Evolutionary conservation across 2,888 invertebrate species (phyloP).

Genomic region (Galerucella calmariensis): DNA sequence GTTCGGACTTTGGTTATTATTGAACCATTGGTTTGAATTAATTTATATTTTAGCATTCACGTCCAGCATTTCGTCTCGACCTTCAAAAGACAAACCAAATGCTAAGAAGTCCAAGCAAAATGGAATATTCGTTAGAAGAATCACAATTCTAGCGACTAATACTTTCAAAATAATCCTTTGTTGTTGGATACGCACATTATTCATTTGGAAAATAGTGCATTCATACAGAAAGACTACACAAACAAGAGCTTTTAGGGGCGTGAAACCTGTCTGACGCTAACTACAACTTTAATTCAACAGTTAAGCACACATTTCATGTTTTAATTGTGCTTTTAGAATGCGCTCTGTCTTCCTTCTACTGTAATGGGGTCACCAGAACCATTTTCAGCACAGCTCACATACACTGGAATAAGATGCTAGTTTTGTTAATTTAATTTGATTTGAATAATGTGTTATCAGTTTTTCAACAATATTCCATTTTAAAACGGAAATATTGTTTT

Average conservation of each 20-base stretch:
- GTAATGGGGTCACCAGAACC: slow-evolving; percentile 55
- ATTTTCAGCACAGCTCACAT: slow-evolving; percentile 13
- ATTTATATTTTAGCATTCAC: too few relatives aligned
- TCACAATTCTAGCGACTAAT: too few relatives aligned
- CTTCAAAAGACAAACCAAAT: too few relatives aligned
- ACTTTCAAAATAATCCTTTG: neutral
- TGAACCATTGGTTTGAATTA: too few relatives aligned
- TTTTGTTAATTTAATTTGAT: too few relatives aligned
- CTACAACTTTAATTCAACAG: slow-evolving; percentile 58
- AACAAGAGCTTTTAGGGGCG: slow-evolving; percentile 37
- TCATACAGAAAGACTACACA: slow-evolving; percentile 27
- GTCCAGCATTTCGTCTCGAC: too few relatives aligned
- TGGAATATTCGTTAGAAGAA: too few relatives aligned
- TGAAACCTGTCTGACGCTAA: slow-evolving; percentile 47
- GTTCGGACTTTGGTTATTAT: too few relatives aligned
- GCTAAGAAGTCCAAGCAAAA: too few relatives aligned
- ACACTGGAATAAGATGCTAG: slow-evolving; percentile 32
- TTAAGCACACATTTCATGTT: slow-evolving; percentile 62
- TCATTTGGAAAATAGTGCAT: slow-evolving; percentile 26
- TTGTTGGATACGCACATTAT: slow-evolving; percentile 22
- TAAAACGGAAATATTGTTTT: too few relatives aligned
- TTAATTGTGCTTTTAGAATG: slow-evolving; percentile 62
- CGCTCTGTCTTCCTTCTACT: slow-evolving; percentile 51
- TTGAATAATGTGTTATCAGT: too few relatives aligned
- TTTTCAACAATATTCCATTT: too few relatives aligned